Evolutionary conservation across 2,888 invertebrate genomes (phyloP).

Genomic region (Lymantria monacha): DNA sequence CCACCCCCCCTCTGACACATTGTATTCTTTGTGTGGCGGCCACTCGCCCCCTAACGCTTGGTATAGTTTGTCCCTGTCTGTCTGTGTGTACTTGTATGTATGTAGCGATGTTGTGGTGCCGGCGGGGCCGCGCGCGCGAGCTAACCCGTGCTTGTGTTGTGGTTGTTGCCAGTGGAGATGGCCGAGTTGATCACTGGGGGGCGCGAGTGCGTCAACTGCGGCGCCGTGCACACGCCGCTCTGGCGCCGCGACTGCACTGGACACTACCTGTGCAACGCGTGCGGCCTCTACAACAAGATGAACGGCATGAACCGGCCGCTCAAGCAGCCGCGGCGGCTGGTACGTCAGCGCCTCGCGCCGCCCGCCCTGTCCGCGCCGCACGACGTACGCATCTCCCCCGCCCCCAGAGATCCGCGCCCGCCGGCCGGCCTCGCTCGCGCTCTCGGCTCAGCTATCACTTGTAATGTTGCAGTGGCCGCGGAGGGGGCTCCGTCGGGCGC

Average conservation of each 20-base stretch:
- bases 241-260: conserved; percentile 99
- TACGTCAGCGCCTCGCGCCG: conserved; percentile 85
- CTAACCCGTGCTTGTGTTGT: conserved; percentile 4
- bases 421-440: conserved; percentile 49
- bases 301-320: conserved; percentile 99
- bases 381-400: conserved; percentile 60
- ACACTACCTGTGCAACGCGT: conserved; percentile 99
- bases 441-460: conserved; percentile 43
- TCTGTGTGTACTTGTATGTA: no score
- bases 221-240: conserved; percentile 97
- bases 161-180: conserved; percentile 77
- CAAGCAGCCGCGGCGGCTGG: conserved; percentile 98
- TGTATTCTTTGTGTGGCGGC: no score
- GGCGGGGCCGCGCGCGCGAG: background rate
- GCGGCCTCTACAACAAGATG: conserved; percentile 99
- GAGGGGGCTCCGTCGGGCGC: conserved; percentile 90
- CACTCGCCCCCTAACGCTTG: no score
- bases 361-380: conserved; percentile 61
- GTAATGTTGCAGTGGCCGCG: conserved; percentile 89
- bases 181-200: conserved; percentile 94
- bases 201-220: conserved; percentile 98
- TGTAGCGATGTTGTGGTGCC: no score
- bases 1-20: no score
- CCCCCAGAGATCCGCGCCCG: conserved; percentile 64
- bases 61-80: no score